Conservation (phyloP, 2,113 vertebrate genomes). For the Lophochroa leadbeateri region DNA sequence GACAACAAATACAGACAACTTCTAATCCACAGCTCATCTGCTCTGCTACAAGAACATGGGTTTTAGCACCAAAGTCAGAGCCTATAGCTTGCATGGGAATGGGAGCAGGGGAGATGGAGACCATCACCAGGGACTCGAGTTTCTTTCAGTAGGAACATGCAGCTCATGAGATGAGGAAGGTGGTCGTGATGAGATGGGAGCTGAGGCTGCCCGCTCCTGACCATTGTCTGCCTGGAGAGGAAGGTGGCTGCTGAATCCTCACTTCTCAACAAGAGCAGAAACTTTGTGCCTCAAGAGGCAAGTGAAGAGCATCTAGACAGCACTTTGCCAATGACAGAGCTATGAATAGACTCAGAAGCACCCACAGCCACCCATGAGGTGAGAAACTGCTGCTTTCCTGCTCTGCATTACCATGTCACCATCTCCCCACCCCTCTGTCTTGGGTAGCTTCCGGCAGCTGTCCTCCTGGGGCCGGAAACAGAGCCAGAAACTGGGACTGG, state of each 20-base stretch:
- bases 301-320: not conserved
- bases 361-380: not conserved
- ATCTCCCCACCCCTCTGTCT: not conserved
- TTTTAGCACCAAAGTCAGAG: not conserved
- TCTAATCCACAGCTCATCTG: not conserved
- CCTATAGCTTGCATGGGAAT: rapidly evolving
- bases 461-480: not conserved
- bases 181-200: not conserved
- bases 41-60: not conserved
- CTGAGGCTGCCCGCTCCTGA: not conserved
- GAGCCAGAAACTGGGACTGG: not conserved
- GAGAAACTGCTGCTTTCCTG: not conserved
- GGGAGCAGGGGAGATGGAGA: not conserved
- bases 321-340: not conserved
- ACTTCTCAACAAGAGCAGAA: not conserved
- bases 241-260: not conserved
- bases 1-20: not conserved
- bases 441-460: not conserved
- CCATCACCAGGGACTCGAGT: not conserved
- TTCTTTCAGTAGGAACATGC: not conserved
- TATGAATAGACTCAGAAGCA: not conserved
- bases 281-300: not conserved
- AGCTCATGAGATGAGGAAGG: not conserved
- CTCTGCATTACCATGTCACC: not conserved
- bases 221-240: not conserved